Evolutionary conservation across 1,140 invertebrate species (phyloP), one percentile per base, ranked within the genome.

Genomic region (Ceratosolen fusciceps): DNA sequence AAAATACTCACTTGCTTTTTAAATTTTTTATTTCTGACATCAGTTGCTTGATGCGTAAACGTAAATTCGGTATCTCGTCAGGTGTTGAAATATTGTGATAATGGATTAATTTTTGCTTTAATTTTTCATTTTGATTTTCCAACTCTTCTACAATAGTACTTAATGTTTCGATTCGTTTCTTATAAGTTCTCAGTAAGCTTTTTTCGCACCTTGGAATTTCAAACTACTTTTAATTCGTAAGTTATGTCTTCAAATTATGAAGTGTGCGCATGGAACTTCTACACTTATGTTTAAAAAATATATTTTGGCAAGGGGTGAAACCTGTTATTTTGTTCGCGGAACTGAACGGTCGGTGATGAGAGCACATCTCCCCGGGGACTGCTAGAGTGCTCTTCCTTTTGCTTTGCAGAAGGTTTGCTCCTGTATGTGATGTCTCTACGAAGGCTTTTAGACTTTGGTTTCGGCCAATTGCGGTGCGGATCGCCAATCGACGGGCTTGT

Each of bases 1-100:
- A n/a, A 74, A 72, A 56, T 56, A 54, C 82, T 85, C 37, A 87
- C 86, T 84, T 86, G 70, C 81, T 62, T 82, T 83, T 87, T 65
- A 86, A 75, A 24, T n/a, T 72, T 54, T 62, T 47, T 16, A 86
- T 82, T 80, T 87, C 85, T 4, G 58, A 39, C 70, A 78, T 83
- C 65, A 87, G 67, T 34, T 84, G 82, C 31, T 79, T 84, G 26
- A 88, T 77, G 21, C 75, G 83, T 37, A 54, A 26, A 5, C 56
- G 80, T 14, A 83, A 72, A 43, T 80, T 78, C 7, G 75, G 77
- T 54, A 80, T 77, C 80, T 79, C 76, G 34, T 34, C 76, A 16
- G n/a, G 12, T 9, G n/a, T 26, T 49, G 62, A 68, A 74, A 24
- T 16, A 16, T 81, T 83, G 12, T 79, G 65, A 34, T 76, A 76